Base-by-base conservation (phyloP, 2,797 vertebrate species). In the Bradypodion ventrale region DNA sequence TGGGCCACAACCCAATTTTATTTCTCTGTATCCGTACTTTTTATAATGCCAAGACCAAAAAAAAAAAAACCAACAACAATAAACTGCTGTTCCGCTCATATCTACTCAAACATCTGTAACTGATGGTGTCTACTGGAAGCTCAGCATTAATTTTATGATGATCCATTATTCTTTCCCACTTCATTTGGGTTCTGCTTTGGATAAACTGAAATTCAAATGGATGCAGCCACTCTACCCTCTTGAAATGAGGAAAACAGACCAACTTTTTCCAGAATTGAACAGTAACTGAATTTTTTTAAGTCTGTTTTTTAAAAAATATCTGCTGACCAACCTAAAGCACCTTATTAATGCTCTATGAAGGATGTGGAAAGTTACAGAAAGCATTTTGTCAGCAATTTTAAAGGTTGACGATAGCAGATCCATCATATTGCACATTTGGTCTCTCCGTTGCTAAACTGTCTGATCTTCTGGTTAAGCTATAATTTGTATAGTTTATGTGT, bases 271-370 rank as follows among this genome's bases (percentile, higher is more conserved):
- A 37, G 5, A 80, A 81, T 81, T 75, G 63, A 81, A 65, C 52
- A 76, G 49, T 37, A 75, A 80, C 46, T 35, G 9, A 63, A 75
- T 75, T 56, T 75, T 75, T 66, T 83, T 75, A 32, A 49, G 40
- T 10, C 66, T 63, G 62, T 32, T 68, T 83, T 70, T 56, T 19
- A 52, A 49, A 65, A 63, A 35, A 15, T 37, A 75, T 75, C 9
- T 85, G 73, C 78, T 85, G 84, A 85, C 84, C 80, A 75, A 85
- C 72, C 75, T 69, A n/a, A 81, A 76, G 52, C 69, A 8, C 78
- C 89, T 91, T 92, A 91, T 89, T 93, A 87, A 83, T 88, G 85
- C 88, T 79, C 84, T 78, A 27, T 90, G 83, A 88, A 87, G 32
- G 44, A 87, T 87, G 80, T 82, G 89, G 23, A 44, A 90, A 79